Evolutionary conservation across 2,888 invertebrate species (phyloP), one percentile per base, ranked within the genome.

Genomic region (Eilema caniola): DNA sequence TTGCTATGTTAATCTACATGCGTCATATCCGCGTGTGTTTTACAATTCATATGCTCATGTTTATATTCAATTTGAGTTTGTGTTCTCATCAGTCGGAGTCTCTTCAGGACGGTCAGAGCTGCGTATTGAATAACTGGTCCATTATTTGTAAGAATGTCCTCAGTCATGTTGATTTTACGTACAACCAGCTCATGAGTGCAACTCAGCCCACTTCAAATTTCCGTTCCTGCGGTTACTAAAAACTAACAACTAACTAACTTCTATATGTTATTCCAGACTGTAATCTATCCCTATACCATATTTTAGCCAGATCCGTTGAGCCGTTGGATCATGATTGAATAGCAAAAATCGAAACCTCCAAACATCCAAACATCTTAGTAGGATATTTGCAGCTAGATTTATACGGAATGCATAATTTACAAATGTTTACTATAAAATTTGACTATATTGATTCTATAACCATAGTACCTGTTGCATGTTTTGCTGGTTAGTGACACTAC

Each of bases 371-470:
- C n/a, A n/a, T n/a, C n/a, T n/a, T n/a, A n/a, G n/a, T n/a, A n/a
- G n/a, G n/a, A n/a, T n/a, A n/a, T n/a, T n/a, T n/a, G n/a, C 20
- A 20, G 53, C n/a, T n/a, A n/a, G 53, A 41, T 41, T 20, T n/a
- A n/a, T n/a, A 53, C n/a, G 2, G 47, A 20, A n/a, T n/a, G 53
- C 20, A n/a, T 53, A 20, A n/a, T 53, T 53, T n/a, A 53, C n/a
- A n/a, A 53, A n/a, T 53, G 10, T 53, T 53, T 53, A n/a, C 53
- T 53, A n/a, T 53, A 10, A 53, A 53, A 10, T 53, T 53, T 53
- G 53, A 53, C 53, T 53, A 53, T 53, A 53, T 53, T 53, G 53
- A 53, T 10, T 53, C n/a, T 53, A n/a, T 47, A 47, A 47, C n/a
- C 7, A 10, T 53, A 53, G n/a, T 20, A 53, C 53, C 53, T 53